Percentiles rank a stretch among this genome's conserved stretches.
Conservation (phyloP, 2,797 vertebrate genomes). For the Lutjanus campechanus region DNA sequence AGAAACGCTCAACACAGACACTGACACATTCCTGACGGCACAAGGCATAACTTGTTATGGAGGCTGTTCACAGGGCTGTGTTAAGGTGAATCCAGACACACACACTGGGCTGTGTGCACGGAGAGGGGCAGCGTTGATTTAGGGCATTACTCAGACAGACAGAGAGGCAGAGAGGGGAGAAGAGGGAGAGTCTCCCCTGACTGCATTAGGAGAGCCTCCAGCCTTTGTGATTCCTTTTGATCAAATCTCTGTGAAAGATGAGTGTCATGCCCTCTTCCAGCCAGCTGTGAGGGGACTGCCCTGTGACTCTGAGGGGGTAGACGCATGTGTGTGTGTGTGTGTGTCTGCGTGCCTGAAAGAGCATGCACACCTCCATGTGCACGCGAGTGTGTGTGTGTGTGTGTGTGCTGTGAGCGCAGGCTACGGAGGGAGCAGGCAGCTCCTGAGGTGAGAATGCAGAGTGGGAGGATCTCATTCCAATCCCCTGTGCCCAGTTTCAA, state of each 20-base stretch:
- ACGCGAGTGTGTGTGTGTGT: conserved; percentile 47
- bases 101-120: conserved; percentile 84
- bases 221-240: conserved; percentile 94
- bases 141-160: conserved; percentile 88
- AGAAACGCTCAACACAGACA: conserved; percentile 67
- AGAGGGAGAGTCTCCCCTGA: conserved; percentile 81
- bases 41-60: conserved; percentile 87
- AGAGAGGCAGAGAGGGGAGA: conserved; percentile 32
- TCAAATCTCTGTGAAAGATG: conserved; percentile 97
- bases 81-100: conserved; percentile 77
- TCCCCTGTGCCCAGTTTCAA: conserved; percentile 90
- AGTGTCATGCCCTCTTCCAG: conserved; percentile 92
- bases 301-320: conserved; percentile 88
- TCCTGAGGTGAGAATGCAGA: conserved; percentile 91
- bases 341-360: conserved; percentile 66
- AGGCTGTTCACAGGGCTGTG: conserved; percentile 80
- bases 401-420: conserved; percentile 68
- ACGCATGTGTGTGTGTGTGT: conserved; percentile 56
- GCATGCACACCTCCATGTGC: conserved; percentile 72
- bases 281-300: conserved; percentile 94
- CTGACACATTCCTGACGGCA: conserved; percentile 84
- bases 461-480: conserved; percentile 93
- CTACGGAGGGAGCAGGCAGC: conserved; percentile 84
- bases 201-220: conserved; percentile 91
- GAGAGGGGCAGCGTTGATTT: conserved; percentile 90